phyloP scores from a whole-genome alignment of 2,888 invertebrate species.

The Torymus auratus region DNA sequence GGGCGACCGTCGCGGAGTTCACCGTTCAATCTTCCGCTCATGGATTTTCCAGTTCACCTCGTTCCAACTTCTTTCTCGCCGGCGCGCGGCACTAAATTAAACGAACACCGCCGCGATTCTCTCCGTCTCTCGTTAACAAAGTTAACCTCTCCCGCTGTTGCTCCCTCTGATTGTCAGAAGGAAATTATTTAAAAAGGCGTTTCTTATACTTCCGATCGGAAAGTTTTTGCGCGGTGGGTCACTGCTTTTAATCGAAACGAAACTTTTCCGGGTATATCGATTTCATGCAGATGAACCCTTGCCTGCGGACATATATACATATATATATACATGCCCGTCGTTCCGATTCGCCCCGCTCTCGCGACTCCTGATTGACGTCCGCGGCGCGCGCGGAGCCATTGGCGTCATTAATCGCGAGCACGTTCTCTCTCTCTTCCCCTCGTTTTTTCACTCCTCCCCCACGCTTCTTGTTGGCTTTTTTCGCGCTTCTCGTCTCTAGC shows the following conservation, averaged over 20 bases:
- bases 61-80: slow-evolving; percentile 22
- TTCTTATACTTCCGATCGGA: too few relatives aligned
- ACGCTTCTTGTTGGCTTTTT: background rate
- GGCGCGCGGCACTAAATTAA: background rate
- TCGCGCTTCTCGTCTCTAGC: background rate
- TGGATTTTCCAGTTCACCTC: background rate
- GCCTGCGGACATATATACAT: background rate
- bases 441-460: background rate
- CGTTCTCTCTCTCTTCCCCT: slow-evolving; percentile 17
- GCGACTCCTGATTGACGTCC: slow-evolving; percentile 29
- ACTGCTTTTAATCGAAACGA: slow-evolving; percentile 25
- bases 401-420: slow-evolving; percentile 47
- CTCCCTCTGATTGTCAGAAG: too few relatives aligned
- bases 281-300: slow-evolving; percentile 11
- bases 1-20: background rate
- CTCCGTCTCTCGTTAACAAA: too few relatives aligned
- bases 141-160: too few relatives aligned
- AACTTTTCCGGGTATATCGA: slow-evolving; percentile 12
- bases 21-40: background rate
- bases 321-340: slow-evolving; percentile 3
- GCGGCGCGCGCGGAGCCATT: slow-evolving; percentile 17
- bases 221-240: too few relatives aligned
- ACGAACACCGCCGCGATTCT: background rate
- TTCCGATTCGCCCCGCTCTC: background rate
- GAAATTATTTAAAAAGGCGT: too few relatives aligned